Conservation (phyloP, 2,797 vertebrate species). For the Hydrocynus forskahlii region DNA sequence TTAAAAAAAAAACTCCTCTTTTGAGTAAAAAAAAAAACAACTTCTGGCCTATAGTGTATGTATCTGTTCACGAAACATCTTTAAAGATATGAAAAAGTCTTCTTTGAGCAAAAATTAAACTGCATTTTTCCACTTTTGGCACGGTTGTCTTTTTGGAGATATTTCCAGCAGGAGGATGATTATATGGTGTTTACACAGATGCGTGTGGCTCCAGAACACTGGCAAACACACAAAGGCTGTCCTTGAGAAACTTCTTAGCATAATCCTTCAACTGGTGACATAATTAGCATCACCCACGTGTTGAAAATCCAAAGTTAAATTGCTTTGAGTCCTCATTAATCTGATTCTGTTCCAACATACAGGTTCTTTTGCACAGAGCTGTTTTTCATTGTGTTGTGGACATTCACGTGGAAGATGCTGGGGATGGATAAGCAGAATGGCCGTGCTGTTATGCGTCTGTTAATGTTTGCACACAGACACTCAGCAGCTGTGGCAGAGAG, state of each 20-base stretch:
- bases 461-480: constrained; percentile 70
- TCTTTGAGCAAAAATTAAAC: background rate
- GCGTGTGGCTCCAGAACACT: constrained; percentile 9
- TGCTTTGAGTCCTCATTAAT: constrained; percentile 1
- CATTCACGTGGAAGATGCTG: background rate
- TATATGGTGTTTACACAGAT: constrained; percentile 41
- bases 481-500: constrained; percentile 66
- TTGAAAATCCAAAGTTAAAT: constrained; percentile 20
- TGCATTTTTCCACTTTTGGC: background rate
- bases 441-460: constrained; percentile 67
- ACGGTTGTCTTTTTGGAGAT: background rate
- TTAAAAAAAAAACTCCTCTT: too few species aligned
- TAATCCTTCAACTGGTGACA: constrained; percentile 31
- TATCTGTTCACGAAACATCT: background rate
- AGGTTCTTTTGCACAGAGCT: background rate
- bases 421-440: constrained; percentile 29
- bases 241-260: constrained; percentile 42
- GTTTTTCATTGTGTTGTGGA: background rate
- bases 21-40: too few species aligned
- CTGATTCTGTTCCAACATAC: background rate
- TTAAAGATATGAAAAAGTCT: background rate
- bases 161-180: constrained; percentile 36
- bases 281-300: constrained; percentile 23
- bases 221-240: constrained; percentile 27
- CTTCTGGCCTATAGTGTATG: too few species aligned